phyloP scores from a whole-genome alignment of 2,113 vertebrate species.

The Hystrix brachyura region DNA sequence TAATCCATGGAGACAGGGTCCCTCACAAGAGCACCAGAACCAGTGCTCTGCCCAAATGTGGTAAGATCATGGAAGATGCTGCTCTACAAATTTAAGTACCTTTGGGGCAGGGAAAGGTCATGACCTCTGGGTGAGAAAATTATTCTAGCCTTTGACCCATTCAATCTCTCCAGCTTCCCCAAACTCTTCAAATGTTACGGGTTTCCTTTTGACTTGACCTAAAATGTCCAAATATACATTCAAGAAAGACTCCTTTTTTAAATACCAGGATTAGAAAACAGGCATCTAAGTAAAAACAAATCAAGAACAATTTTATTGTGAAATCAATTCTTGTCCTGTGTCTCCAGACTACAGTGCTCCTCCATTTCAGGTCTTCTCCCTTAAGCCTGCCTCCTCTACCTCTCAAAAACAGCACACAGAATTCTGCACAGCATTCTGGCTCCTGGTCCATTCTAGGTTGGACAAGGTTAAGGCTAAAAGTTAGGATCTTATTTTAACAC shows the following conservation, averaged over 20 bases:
- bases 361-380: not conserved
- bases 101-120: not conserved
- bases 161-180: not conserved
- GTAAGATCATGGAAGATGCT: not conserved
- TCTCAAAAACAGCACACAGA: not conserved
- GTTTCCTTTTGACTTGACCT: not conserved
- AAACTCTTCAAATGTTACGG: not conserved
- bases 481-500: not conserved
- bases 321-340: not conserved
- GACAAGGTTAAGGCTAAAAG: not conserved
- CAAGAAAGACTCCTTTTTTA: not conserved
- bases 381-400: not conserved
- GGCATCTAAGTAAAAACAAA: not conserved
- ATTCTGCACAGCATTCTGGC: too few species aligned
- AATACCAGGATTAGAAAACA: not conserved
- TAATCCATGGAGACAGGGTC: not conserved
- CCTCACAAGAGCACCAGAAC: not conserved
- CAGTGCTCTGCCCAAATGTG: not conserved
- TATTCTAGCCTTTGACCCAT: not conserved
- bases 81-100: not conserved
- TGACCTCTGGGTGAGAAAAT: not conserved
- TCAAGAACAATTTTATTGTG: not conserved
- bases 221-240: not conserved
- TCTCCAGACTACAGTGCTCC: not conserved
- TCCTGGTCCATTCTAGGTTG: accelerated